Evolutionary conservation across 2,888 invertebrate species (phyloP), one percentile per base, ranked within the genome.

Genomic region (Drosophila atroscutellata): DNA sequence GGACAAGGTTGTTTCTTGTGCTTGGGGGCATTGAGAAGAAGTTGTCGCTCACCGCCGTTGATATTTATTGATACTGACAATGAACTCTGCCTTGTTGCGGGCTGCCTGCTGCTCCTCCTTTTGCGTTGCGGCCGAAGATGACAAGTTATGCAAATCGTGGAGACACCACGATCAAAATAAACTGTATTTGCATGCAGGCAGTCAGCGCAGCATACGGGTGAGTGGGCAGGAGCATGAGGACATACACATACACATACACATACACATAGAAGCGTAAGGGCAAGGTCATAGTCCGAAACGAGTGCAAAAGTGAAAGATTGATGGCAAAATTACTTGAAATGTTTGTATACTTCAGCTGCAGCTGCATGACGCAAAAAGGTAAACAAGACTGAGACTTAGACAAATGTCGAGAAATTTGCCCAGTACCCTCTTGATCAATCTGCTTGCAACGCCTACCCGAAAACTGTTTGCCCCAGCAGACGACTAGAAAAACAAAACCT

Each of bases 241-340:
- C 45, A 45, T 2, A 45, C 20, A 18, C 37, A 45, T 2, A 45
- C 20, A 18, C 37, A 37, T 2, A 3, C 36, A 37, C 15, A 37
- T 15, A 36, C 36, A 36, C 3, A 39, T 5, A n/a, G 45, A 8
- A 15, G 15, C 24, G 8, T 15, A 45, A 57, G 73, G 56, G 75
- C 84, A 83, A 67, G 63, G 71, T 70, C 72, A 60, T 45, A 80
- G 75, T 78, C 83, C 82, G 81, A 84, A 85, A 83, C 78, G 85
- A 86, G 88, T 90, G 86, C 88, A 86, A 86, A 84, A 84, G 83
- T 89, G 86, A 86, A 86, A 89, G 90, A 90, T 90, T 90, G 90
- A 90, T 90, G 90, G 85, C 78, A 81, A 89, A 90, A 89, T 90
- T 88, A 88, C 91, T 87, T 83, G 89, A 90, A 89, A 90, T 90